These are phyloP conservation scores for Clarias magur DNA, from an alignment of 2,113 vertebrate genomes.

Conservation along the genomic window DNA sequence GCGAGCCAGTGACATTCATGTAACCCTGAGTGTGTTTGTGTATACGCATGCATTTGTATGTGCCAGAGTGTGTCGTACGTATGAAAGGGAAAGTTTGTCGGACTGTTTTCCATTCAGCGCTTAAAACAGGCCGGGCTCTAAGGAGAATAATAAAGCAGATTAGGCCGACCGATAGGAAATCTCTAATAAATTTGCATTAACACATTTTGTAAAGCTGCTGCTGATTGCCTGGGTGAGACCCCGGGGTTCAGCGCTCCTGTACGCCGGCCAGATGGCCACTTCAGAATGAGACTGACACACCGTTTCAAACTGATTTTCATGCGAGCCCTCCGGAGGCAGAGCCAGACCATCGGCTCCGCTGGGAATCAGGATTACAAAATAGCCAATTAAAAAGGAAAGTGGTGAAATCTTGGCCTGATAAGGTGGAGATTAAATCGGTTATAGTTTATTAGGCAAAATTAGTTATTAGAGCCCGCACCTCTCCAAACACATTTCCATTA, in stretches of 20 bases:
- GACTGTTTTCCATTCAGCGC: slow-evolving; percentile 30
- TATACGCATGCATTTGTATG: slow-evolving; percentile 1
- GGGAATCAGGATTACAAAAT: slow-evolving; percentile 99
- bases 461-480: slow-evolving; percentile 79
- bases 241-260: slow-evolving; percentile 82
- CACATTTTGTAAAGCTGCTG: slow-evolving; percentile 80
- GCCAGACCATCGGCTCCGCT: slow-evolving; percentile 89
- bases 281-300: slow-evolving; percentile 93
- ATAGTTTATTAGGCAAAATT: slow-evolving; percentile 84
- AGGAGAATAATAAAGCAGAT: slow-evolving; percentile 70
- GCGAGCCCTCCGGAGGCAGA: slow-evolving; percentile 88
- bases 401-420: slow-evolving; percentile 91
- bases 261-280: slow-evolving; percentile 97
- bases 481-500: slow-evolving; percentile 81
- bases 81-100: slow-evolving; percentile 3
- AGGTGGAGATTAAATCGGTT: slow-evolving; percentile 83
- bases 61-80: background rate
- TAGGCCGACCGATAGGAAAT: slow-evolving; percentile 73
- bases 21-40: slow-evolving; percentile 24
- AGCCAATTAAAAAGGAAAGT: slow-evolving; percentile 96
- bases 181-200: slow-evolving; percentile 82
- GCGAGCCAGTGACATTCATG: slow-evolving; percentile 36
- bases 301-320: slow-evolving; percentile 99
- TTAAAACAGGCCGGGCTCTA: slow-evolving; percentile 53
- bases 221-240: slow-evolving; percentile 86